These are phyloP conservation scores for Tenthredo livida DNA, from an alignment of 2,888 invertebrate genomes.

Conservation along the genomic window DNA sequence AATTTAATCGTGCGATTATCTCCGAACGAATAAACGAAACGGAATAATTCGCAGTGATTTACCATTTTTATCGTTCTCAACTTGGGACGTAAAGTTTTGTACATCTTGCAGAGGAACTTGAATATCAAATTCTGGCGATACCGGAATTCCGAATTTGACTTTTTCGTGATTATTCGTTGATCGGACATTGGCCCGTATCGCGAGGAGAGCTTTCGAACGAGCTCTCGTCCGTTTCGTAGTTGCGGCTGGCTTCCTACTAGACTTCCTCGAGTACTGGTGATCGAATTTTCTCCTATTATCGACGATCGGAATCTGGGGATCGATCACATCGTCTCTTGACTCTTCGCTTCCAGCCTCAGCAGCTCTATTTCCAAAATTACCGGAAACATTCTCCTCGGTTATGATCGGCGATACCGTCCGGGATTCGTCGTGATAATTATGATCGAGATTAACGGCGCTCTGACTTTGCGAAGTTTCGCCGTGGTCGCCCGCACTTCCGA, in stretches of 20 bases:
- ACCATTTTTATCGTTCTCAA: slow-evolving; percentile 1
- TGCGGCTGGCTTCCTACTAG: neutral
- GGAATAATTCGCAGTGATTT: neutral
- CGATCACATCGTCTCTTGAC: neutral
- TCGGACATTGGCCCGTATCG: neutral
- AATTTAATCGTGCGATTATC: neutral
- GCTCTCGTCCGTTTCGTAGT: neutral
- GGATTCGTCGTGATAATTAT: slow-evolving; percentile 52
- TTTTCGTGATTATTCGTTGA: neutral
- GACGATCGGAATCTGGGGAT: slow-evolving; percentile 45
- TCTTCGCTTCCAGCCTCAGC: neutral
- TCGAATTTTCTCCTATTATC: slow-evolving; percentile 47
- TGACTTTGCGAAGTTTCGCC: slow-evolving; percentile 7
- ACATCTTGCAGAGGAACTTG: slow-evolving; percentile 38
- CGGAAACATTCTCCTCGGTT: neutral
- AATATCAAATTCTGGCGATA: neutral
- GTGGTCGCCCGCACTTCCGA: neutral
- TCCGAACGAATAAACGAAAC: neutral
- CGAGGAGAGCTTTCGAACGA: neutral
- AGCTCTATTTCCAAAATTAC: neutral
- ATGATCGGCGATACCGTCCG: slow-evolving; percentile 41
- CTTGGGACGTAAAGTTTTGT: neutral
- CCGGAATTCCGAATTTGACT: neutral
- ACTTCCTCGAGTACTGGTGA: slow-evolving; percentile 51
- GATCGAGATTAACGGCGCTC: slow-evolving; percentile 48